Conservation (phyloP, 2,888 invertebrate genomes). For the Auanema freiburgensis region DNA sequence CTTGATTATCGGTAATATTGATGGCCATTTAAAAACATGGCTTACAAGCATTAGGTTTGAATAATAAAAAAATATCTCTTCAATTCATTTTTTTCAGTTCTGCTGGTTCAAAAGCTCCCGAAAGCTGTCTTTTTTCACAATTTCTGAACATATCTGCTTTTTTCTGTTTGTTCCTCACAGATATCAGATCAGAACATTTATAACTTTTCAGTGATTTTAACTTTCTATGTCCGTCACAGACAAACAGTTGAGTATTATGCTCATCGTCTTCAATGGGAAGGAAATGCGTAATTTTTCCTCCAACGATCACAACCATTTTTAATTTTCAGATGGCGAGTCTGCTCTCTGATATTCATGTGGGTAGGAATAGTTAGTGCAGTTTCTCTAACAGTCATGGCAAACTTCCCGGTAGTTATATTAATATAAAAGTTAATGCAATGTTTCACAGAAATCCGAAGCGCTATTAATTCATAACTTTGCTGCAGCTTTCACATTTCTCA, state of each 20-base stretch:
- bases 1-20: too few relatives aligned
- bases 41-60: neutral
- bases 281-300: neutral
- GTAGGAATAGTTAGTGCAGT: slow-evolving; percentile 6
- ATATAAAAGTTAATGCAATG: neutral
- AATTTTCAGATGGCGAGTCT: slow-evolving; percentile 11
- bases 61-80: too few relatives aligned
- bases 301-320: neutral
- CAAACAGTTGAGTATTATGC: slow-evolving; percentile 50
- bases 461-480: slow-evolving; percentile 10
- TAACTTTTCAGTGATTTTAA: slow-evolving; percentile 29
- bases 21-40: too few relatives aligned
- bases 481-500: slow-evolving; percentile 9
- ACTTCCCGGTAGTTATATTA: too few relatives aligned
- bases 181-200: neutral
- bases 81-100: slow-evolving; percentile 11
- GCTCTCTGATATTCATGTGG: slow-evolving; percentile 11
- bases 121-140: slow-evolving; percentile 26
- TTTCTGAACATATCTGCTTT: slow-evolving; percentile 23
- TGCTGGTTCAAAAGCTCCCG: slow-evolving; percentile 16
- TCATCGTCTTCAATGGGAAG: slow-evolving; percentile 39
- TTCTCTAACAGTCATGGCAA: slow-evolving; percentile 18
- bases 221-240: slow-evolving; percentile 42
- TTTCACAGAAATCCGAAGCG: slow-evolving; percentile 15
- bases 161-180: slow-evolving; percentile 17